Conservation (phyloP, 2,113 vertebrate genomes). For the Brachyhypopomus occidentalis region DNA sequence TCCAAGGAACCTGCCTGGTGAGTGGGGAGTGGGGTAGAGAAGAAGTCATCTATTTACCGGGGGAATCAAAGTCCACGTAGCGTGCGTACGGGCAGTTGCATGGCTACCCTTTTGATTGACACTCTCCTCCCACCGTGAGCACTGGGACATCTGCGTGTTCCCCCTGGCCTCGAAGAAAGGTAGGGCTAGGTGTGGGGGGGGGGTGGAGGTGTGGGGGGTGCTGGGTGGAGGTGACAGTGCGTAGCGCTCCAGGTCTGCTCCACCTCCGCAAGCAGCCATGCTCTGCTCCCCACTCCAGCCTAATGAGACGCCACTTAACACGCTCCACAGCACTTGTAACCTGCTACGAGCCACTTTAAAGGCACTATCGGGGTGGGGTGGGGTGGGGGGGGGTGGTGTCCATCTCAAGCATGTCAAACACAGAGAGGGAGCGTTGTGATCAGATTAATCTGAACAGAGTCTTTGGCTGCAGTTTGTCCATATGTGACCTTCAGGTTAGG, state of each 20-base stretch:
- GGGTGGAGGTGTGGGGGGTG: neutral
- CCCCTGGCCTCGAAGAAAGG: constrained; percentile 52
- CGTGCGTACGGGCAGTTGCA: constrained; percentile 60
- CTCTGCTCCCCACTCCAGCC: constrained; percentile 51
- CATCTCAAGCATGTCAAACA: constrained; percentile 27
- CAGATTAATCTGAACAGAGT: constrained; percentile 6
- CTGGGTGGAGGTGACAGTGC: constrained; percentile 64
- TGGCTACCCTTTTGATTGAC: constrained; percentile 74
- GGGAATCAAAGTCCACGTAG: constrained; percentile 48
- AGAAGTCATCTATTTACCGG: constrained; percentile 60
- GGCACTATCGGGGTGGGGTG: constrained; percentile 47
- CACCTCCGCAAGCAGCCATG: constrained; percentile 38
- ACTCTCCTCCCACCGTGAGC: constrained; percentile 73
- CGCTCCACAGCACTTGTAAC: constrained; percentile 61
- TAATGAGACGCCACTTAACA: constrained; percentile 66
- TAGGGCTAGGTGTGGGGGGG: neutral
- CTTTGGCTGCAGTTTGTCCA: neutral
- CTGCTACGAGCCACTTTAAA: constrained; percentile 63
- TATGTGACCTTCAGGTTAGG: neutral
- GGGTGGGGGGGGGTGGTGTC: constrained; percentile 31
- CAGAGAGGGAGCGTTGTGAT: constrained; percentile 25
- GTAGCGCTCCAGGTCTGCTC: constrained; percentile 56
- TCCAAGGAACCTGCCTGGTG: constrained; percentile 51
- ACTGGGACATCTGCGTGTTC: constrained; percentile 55
- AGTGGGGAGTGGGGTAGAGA: constrained; percentile 48